Conservation (phyloP, 2,888 invertebrate genomes). For the Ichneumoninae sp. region DNA sequence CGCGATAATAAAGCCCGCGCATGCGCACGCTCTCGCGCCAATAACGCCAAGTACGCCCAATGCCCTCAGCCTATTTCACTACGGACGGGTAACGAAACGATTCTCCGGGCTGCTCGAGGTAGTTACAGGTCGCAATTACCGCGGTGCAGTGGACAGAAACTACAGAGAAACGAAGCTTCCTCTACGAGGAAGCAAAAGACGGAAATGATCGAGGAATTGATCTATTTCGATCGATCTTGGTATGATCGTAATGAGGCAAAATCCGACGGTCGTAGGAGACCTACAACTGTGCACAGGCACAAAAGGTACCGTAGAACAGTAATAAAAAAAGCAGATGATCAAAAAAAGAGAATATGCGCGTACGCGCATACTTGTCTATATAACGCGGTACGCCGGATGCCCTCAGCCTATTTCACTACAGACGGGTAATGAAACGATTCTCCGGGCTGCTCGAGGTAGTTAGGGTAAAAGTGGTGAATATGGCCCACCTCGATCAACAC, state of each 20-base stretch:
- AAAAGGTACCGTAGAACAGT: too few species aligned
- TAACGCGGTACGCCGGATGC: conserved; percentile 59
- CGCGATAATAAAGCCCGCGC: conserved; percentile 24
- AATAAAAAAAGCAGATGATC: too few species aligned
- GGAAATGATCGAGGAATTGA: too few species aligned
- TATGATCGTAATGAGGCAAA: background rate
- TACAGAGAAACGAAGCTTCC: too few species aligned
- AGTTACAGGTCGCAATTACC: conserved; percentile 28
- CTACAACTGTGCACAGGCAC: too few species aligned
- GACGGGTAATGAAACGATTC: conserved; percentile 68
- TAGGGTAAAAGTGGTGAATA: background rate
- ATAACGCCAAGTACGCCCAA: conserved; percentile 50
- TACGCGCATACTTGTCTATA: too few species aligned
- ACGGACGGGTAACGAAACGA: conserved; percentile 68
- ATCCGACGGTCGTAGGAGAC: too few species aligned
- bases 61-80: conserved; percentile 76
- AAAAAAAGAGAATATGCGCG: too few species aligned
- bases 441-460: conserved; percentile 49
- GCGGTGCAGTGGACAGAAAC: background rate
- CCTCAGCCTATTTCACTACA: conserved; percentile 75
- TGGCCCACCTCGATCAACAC: too few species aligned
- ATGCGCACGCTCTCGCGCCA: conserved; percentile 11
- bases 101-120: conserved; percentile 54
- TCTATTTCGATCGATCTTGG: background rate
- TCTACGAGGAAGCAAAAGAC: too few species aligned